A percentile compares a stretch with the other conserved stretches of the same genome.
phyloP scores from a whole-genome alignment of 2,113 vertebrate species.

The Copsychus sechellarum region DNA sequence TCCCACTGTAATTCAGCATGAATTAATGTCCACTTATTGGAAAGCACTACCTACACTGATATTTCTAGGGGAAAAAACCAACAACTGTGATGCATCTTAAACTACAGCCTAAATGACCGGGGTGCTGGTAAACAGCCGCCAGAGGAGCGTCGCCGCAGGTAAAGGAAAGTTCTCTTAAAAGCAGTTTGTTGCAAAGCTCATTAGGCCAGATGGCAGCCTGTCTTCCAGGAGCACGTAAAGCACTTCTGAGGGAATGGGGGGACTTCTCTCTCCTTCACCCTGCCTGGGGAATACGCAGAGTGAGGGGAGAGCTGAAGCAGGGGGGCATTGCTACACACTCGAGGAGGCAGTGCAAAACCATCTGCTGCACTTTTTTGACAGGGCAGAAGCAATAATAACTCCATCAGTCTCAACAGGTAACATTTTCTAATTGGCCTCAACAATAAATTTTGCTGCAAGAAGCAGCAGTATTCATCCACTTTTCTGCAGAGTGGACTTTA shows the following conservation, averaged over 20 bases:
- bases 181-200: slow-evolving; percentile 25
- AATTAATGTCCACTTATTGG: slow-evolving; percentile 66
- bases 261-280: background rate
- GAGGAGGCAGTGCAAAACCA: background rate
- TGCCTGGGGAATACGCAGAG: background rate
- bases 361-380: background rate
- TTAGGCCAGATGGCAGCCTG: slow-evolving; percentile 44
- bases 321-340: background rate
- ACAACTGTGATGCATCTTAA: slow-evolving; percentile 19
- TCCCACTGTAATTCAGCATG: slow-evolving; percentile 64
- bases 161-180: slow-evolving; percentile 33
- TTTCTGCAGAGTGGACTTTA: background rate
- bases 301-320: background rate
- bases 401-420: background rate
- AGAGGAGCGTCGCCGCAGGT: background rate
- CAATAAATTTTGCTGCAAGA: background rate
- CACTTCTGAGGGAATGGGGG: background rate
- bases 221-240: background rate
- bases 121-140: background rate
- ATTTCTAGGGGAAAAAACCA: slow-evolving; percentile 36
- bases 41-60: slow-evolving; percentile 5
- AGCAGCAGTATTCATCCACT: background rate
- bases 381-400: background rate
- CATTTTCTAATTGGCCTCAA: slow-evolving; percentile 5
- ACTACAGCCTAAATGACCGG: slow-evolving; percentile 14